Evolutionary conservation across 2,797 vertebrate species (phyloP), one percentile per base, ranked within the genome.

Genomic region (Halcyon badia): DNA sequence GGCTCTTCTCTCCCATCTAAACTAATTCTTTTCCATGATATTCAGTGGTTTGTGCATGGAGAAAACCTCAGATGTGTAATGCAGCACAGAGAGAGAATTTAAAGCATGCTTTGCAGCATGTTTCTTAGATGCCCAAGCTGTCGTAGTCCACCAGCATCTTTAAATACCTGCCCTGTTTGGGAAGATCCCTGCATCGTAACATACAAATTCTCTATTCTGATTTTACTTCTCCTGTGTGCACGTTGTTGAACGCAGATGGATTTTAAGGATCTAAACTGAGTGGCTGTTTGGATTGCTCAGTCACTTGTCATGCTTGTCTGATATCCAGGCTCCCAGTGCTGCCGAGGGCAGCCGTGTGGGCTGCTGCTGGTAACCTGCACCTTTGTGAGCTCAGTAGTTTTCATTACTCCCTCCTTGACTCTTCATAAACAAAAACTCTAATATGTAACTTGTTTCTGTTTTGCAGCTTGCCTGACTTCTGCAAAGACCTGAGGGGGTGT

Each of bases 391-490:
- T 73, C 54, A 18, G 25, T 25, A 31, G 41, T 72, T 91, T 71
- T 61, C n/a, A 26, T 68, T 61, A 60, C 48, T 80, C 11, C 15
- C 21, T 83, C 31, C 41, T 35, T 87, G 39, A 33, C 9, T 79
- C 8, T 62, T 71, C 14, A 18, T 60, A 52, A 76, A 76, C 5
- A 8, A 58, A 37, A 87, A 18, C 58, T 58, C 14, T 54, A 71
- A 35, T 17, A 33, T 2, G 5, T 31, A 1, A 16, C 64, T 78
- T 57, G 52, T 2, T 61, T 65, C 46, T 91, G 41, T 66, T 85
- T 79, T 89, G 70, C 94, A 97, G 97, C 37, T 95, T 95, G 88
- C 54, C 80, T 94, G 78, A 41, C 95, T 64, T 65, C 46, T 80
- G 84, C 70, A 57, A 62, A 2, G 7, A 90, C 70, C 30, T 39